Evolutionary conservation across 1,140 invertebrate genomes (phyloP), one percentile per base, ranked within the genome.

Genomic region (Drosophila burlai): DNA sequence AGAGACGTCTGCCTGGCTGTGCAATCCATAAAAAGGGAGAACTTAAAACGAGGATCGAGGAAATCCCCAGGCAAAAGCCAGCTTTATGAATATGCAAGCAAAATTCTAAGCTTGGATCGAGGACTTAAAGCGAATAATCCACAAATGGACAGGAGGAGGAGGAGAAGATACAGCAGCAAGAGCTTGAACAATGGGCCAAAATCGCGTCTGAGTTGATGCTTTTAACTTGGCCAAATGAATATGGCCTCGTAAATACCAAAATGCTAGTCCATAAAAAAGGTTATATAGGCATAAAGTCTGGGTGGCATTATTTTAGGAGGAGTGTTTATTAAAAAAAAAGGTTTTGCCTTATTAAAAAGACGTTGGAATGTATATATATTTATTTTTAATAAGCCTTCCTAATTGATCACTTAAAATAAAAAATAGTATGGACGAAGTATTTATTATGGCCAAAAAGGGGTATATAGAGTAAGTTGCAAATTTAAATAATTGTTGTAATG

Each of bases 11-110:
- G 43, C n/a, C 15, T 46, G 49, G 38, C 61, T 55, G 38, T 46
- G 47, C 67, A 63, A 64, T 58, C 83, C 83, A 86, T 86, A 86
- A 77, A 73, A 38, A 66, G 63, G 49, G 16, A 31, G 38, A 38
- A 45, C 63, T 16, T 18, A 40, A 57, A 42, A 24, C 21, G 29
- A 3, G 21, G 34, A 15, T 31, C 31, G 45, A 57, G 46, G 63
- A 15, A 66, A 71, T 40, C 50, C 34, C 42, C 24, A 50, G 67
- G 43, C 45, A 38, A 50, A 21, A n/a, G 52, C 36, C 64, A 36
- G 63, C 24, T 79, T 85, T 86, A 86, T 86, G 83, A 87, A 86
- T 86, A 86, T 86, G 80, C 83, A 86, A 86, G 83, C 72, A 73
- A 79, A 60, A 59, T 65, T 83, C 82, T 75, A 85, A 85, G 76